These are phyloP conservation scores for Dendropsophus ebraccatus DNA, from an alignment of 2,113 vertebrate genomes.

Conservation along the genomic window DNA sequence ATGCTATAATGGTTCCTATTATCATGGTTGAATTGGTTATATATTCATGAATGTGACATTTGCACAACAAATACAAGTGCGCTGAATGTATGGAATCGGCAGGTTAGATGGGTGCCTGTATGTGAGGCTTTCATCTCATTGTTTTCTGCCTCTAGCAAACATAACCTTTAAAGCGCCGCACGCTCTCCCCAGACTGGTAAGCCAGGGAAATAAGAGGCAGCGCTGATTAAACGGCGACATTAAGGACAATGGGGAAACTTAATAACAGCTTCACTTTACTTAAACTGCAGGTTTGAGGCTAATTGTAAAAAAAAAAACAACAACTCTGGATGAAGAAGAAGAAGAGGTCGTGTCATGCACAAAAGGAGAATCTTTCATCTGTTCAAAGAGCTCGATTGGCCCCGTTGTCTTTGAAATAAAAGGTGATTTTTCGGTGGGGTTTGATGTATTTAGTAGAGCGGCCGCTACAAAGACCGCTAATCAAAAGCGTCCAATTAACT, in stretches of 20 bases:
- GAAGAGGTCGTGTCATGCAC: neutral
- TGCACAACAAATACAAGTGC: neutral
- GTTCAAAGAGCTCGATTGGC: neutral
- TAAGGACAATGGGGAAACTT: slow-evolving; percentile 7
- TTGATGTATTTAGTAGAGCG: neutral
- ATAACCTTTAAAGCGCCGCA: neutral
- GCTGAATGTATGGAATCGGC: neutral
- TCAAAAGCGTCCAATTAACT: neutral
- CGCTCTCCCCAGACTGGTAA: neutral
- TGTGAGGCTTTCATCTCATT: neutral
- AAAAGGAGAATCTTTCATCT: slow-evolving; percentile 3
- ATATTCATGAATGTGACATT: neutral
- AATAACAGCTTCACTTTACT: slow-evolving; percentile 19
- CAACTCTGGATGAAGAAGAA: neutral
- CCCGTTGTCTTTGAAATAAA: neutral
- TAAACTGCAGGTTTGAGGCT: neutral
- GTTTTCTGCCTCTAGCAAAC: neutral
- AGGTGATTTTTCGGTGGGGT: neutral
- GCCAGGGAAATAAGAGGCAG: slow-evolving; percentile 21
- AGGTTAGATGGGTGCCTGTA: neutral
- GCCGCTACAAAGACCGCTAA: neutral
- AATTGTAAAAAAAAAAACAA: neutral
- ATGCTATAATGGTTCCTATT: neutral
- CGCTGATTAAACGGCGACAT: slow-evolving; percentile 25
- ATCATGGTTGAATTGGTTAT: neutral